phyloP scores from a whole-genome alignment of 2,113 vertebrate genomes.

The Stegastes partitus region DNA sequence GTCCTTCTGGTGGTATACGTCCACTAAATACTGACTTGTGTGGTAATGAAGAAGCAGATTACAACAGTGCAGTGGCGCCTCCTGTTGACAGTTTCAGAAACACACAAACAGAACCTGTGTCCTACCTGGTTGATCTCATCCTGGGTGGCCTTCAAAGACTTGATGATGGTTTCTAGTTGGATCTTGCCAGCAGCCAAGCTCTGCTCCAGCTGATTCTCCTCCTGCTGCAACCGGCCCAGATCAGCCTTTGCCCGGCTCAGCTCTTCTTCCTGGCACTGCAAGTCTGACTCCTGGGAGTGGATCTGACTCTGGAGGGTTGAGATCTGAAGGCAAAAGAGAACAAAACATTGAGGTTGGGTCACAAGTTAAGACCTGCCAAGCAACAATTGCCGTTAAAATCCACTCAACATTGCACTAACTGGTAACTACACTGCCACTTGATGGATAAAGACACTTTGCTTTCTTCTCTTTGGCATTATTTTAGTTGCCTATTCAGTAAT shows the following conservation, averaged over 20 bases:
- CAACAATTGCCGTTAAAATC: too few species aligned
- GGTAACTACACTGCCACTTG: too few species aligned
- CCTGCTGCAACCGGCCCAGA: constrained; percentile 92
- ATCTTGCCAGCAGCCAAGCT: constrained; percentile 95
- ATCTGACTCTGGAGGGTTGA: constrained; percentile 94
- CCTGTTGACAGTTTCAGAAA: constrained; percentile 38
- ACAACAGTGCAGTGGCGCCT: constrained; percentile 11
- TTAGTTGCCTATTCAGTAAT: too few species aligned
- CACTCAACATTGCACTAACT: too few species aligned
- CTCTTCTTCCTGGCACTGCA: constrained; percentile 95
- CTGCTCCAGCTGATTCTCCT: constrained; percentile 95
- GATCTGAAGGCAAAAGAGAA: constrained; percentile 83
- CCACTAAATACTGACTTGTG: neutral
- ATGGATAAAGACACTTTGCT: too few species aligned
- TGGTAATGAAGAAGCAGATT: neutral
- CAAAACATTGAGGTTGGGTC: too few species aligned
- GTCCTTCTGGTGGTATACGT: too few species aligned
- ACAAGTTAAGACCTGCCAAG: too few species aligned
- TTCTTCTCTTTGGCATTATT: too few species aligned
- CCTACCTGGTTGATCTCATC: constrained; percentile 98
- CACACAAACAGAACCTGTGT: neutral
- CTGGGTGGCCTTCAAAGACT: constrained; percentile 95
- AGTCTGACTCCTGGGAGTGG: constrained; percentile 94
- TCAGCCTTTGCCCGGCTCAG: constrained; percentile 92
- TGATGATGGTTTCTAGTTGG: constrained; percentile 97